These are phyloP conservation scores for Beroe ovata DNA, from an alignment of 37 sponge, comb jelly and placozoan species.

Conservation along the genomic window DNA sequence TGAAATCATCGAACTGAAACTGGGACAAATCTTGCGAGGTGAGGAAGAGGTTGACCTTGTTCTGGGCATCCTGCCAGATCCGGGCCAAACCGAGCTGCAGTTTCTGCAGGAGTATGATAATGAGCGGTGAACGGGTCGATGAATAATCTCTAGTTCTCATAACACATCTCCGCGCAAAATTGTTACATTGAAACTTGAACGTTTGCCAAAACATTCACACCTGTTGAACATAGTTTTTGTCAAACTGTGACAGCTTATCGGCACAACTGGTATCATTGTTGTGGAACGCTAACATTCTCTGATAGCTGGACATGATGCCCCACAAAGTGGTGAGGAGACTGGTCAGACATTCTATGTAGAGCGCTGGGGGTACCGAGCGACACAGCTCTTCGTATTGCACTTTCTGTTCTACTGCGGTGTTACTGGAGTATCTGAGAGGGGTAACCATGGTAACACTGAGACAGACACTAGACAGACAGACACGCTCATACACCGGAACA, in stretches of 20 bases:
- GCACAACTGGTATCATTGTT: not conserved
- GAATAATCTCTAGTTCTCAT: too few species aligned
- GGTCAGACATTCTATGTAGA: conserved; percentile 47
- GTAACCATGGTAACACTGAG: too few species aligned
- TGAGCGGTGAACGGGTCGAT: too few species aligned
- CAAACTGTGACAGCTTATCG: conserved; percentile 40
- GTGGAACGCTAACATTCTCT: conserved; percentile 20
- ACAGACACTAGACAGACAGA: too few species aligned
- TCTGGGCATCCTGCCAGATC: conserved; percentile 79
- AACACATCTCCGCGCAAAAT: too few species aligned
- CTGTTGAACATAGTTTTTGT: conserved; percentile 42
- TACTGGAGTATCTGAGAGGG: conserved; percentile 32
- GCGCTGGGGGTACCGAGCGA: conserved; percentile 5
- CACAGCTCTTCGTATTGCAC: conserved; percentile 45
- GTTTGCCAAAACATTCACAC: too few species aligned
- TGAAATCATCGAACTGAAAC: conserved; percentile 88
- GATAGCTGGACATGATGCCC: conserved; percentile 60
- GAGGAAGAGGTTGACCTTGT: conserved; percentile 79
- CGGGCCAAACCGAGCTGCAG: conserved; percentile 35
- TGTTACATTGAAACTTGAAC: too few species aligned
- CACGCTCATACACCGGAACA: too few species aligned
- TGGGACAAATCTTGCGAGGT: conserved; percentile 75
- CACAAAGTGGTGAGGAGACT: conserved; percentile 31
- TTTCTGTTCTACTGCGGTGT: conserved; percentile 49
- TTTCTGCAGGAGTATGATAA: too few species aligned